Evolutionary conservation across 2,888 invertebrate genomes (phyloP), one percentile per base, ranked within the genome.

Genomic region (Amblyteles armatorius): DNA sequence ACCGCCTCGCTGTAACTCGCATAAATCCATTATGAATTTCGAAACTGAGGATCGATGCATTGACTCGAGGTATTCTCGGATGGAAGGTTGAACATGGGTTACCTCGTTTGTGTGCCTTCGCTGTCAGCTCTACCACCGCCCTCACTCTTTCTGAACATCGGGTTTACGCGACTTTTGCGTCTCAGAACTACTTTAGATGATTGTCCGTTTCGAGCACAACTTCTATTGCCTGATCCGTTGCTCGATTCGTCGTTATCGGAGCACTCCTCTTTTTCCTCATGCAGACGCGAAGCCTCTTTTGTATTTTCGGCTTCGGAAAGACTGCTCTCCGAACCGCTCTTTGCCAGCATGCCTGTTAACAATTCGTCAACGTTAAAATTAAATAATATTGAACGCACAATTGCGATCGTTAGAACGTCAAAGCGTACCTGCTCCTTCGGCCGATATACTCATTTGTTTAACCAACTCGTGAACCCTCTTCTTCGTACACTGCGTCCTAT

Each of bases 261-360:
- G 88, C 96, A 96, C 0, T 95, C 96, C 90, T 97, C 96, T 88
- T 96, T 97, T 88, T 96, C 96, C 82, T 97, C 96, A 87, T 96
- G 96, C 77, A 96, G 95, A 86, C 96, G 95, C 6, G 95, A 95
- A 0, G 96, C 96, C 89, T 97, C 97, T 90, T 97, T 97, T 6
- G 96, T 95, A 91, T 96, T 97, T 36, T 94, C 96, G 0, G 96
- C 96, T 91, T 98, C 98, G 0, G 98, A 98, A 74, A 98, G 94
- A 86, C 98, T 98, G 91, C 98, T 98, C 91, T 98, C 98, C 0
- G 98, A 98, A n/a, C 96, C 97, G 29, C 98, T 98, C 94, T 98
- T 98, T 73, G 96, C 95, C 73, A 97, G 92, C 88, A 94, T 94
- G 71, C 95, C 95, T 93, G 85, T 4, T 74, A 87, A 68, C 7